phyloP scores from a whole-genome alignment of 2,113 vertebrate species.

The Typhlomys cinereus region DNA sequence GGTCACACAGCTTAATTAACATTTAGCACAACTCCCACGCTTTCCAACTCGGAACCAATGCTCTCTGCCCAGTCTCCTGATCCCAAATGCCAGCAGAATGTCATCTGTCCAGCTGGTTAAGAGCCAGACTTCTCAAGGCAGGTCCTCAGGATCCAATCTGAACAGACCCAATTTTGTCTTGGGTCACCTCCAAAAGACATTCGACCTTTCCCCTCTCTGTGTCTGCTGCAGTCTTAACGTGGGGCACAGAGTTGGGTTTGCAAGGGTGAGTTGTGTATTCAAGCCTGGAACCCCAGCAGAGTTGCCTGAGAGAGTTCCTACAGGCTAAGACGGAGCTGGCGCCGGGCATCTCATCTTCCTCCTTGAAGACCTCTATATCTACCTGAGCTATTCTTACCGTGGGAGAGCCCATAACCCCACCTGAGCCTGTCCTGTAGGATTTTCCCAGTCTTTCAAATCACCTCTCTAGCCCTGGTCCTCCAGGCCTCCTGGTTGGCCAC shows the following conservation, averaged over 20 bases:
- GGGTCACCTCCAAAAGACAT: background rate
- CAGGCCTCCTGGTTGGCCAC: background rate
- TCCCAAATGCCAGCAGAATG: background rate
- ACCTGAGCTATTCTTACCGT: background rate
- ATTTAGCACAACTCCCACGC: background rate
- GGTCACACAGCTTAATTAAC: slow-evolving; percentile 10
- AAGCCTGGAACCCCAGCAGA: background rate
- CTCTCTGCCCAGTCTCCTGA: background rate
- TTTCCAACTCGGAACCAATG: background rate
- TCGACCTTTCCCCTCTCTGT: background rate
- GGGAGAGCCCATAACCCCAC: too few relatives aligned
- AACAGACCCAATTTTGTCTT: background rate
- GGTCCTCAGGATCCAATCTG: background rate
- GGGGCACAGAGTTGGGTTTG: background rate
- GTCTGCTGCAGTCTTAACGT: background rate
- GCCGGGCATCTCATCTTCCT: background rate
- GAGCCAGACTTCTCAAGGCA: background rate
- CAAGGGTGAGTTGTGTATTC: background rate
- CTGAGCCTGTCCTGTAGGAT: background rate
- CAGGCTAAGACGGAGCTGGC: background rate
- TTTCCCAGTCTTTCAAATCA: too few relatives aligned
- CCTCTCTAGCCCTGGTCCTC: background rate
- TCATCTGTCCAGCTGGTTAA: background rate
- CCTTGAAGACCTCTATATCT: too few relatives aligned
- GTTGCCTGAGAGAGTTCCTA: background rate